Evolutionary conservation across 2,888 invertebrate genomes (phyloP), one percentile per base, ranked within the genome.

Genomic region (Tipula confusa): DNA sequence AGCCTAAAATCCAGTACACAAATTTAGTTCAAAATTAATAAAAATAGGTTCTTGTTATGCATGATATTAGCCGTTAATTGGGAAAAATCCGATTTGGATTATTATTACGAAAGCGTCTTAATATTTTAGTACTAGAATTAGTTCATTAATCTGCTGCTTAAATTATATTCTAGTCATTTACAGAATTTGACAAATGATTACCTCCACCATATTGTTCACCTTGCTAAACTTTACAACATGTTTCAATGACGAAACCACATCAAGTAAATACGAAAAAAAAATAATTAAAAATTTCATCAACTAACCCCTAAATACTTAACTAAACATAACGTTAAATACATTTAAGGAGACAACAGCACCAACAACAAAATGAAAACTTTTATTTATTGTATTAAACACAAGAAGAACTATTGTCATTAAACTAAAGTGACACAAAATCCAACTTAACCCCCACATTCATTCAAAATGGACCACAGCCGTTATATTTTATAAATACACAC

Each of bases 371-470:
- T n/a, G 24, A 64, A 64, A 24, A 64, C 64, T 64, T 24, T 64
- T 64, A 64, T 64, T 64, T 64, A 64, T 64, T 64, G 64, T 64
- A 24, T 1, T 43, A 15, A 9, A 24, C 9, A 64, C 64, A 64
- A 64, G 24, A 64, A 64, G 64, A 64, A 64, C 64, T 64, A 64
- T 64, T 24, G 24, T 64, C 64, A 24, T 64, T 64, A 64, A 64
- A 64, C 64, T 64, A 64, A 24, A 64, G 64, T 64, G 64, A 64
- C 64, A 64, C 64, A 64, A 64, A 64, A 64, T 64, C 64, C 64
- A 64, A 64, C 64, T 24, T 64, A 64, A 64, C 64, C 64, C 64
- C 64, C 64, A 43, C 64, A 64, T 24, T 9, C 33, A 33, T 33
- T 64, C 64, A 24, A 64, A 64, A 64, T 64, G 64, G 64, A 64